Conservation (phyloP, 2,113 vertebrate genomes). For the Sylvicapra grimmia region DNA sequence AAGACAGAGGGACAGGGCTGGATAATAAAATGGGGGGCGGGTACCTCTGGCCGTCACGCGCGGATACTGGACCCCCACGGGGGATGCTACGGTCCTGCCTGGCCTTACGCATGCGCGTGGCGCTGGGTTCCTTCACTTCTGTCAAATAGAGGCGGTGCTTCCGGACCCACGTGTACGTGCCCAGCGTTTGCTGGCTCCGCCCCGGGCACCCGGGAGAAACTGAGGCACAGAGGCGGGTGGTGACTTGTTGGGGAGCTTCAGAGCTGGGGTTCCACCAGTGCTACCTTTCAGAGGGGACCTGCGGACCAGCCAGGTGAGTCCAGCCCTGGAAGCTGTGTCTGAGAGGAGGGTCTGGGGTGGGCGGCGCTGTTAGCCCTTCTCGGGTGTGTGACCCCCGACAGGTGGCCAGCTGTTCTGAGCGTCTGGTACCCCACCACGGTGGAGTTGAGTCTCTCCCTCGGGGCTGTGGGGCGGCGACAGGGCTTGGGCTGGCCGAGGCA, state of each 20-base stretch:
- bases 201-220: neutral
- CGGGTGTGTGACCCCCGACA: neutral
- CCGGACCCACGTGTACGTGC: neutral
- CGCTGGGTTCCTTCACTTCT: neutral
- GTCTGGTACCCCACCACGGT: too few relatives aligned
- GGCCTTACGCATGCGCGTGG: rapidly evolving
- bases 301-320: neutral
- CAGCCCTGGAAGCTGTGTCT: neutral
- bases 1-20: neutral
- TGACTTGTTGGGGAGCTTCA: neutral
- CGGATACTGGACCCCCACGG: neutral
- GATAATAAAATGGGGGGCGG: neutral
- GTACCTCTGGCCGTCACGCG: rapidly evolving
- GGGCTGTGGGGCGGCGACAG: neutral
- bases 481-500: neutral
- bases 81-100: rapidly evolving
- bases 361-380: neutral
- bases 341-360: neutral
- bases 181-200: neutral
- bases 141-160: rapidly evolving
- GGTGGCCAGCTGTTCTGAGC: too few relatives aligned
- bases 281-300: neutral
- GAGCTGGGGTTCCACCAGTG: neutral
- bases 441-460: neutral
- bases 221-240: neutral